These are phyloP conservation scores for Oreochromis tanganicae DNA, from an alignment of 2,113 vertebrate species.

Conservation along the genomic window DNA sequence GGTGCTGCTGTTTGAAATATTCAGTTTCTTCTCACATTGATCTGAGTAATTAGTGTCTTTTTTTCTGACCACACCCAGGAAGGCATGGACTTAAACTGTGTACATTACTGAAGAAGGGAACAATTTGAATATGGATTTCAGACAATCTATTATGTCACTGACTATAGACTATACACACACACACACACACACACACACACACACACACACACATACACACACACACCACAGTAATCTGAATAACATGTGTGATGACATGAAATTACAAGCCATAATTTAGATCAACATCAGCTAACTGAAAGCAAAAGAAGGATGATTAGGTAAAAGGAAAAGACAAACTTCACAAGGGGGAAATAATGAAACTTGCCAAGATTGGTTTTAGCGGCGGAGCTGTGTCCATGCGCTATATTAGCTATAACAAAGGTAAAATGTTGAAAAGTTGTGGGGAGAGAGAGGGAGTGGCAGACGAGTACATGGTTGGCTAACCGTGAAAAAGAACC, in stretches of 20 bases:
- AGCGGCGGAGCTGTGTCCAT: background rate
- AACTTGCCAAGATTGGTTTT: background rate
- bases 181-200: background rate
- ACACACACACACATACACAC: background rate
- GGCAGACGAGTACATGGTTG: slow-evolving; percentile 11
- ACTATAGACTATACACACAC: background rate
- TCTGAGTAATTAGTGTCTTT: background rate
- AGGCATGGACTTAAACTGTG: background rate
- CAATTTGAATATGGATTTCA: background rate
- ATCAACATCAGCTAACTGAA: background rate
- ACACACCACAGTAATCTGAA: background rate
- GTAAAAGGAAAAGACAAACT: background rate
- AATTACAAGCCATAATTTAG: background rate
- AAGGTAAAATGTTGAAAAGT: background rate
- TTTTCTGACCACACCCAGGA: background rate
- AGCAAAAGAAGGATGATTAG: background rate
- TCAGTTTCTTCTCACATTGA: background rate
- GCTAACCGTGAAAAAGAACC: slow-evolving; percentile 54
- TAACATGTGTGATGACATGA: background rate
- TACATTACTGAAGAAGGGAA: background rate
- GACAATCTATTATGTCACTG: background rate
- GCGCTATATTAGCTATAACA: background rate
- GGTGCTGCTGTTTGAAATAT: background rate
- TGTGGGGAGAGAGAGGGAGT: slow-evolving; percentile 16
- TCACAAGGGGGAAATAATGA: background rate